These are phyloP conservation scores for Odontesthes bonariensis DNA, from an alignment of 2,113 vertebrate genomes.

Conservation along the genomic window DNA sequence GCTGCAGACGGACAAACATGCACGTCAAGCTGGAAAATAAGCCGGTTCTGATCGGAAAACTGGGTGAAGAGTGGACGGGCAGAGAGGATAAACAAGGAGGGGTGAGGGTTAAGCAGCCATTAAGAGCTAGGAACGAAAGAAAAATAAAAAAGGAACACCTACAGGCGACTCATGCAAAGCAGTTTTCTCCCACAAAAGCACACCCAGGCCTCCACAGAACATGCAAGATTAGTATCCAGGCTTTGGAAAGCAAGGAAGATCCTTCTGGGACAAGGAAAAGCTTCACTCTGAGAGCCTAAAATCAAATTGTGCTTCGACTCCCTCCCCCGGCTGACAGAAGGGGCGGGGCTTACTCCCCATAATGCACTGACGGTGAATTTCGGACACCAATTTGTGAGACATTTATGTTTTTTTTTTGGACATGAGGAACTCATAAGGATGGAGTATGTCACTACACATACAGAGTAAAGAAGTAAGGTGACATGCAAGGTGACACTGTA, in stretches of 20 bases:
- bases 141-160: constrained; percentile 12
- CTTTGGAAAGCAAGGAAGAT: constrained; percentile 58
- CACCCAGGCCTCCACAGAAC: constrained; percentile 19
- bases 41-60: constrained; percentile 12
- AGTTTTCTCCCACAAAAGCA: constrained; percentile 32
- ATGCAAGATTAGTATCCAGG: constrained; percentile 75
- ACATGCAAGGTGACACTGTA: constrained; percentile 79
- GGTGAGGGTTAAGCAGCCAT: constrained; percentile 26
- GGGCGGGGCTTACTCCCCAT: constrained; percentile 36
- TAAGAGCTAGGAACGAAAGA: constrained; percentile 8
- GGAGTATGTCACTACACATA: constrained; percentile 66
- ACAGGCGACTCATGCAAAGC: constrained; percentile 62
- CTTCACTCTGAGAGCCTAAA: constrained; percentile 29
- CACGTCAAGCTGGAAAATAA: constrained; percentile 52
- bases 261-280: constrained; percentile 63
- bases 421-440: constrained; percentile 67
- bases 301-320: constrained; percentile 73
- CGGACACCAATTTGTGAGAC: constrained; percentile 59
- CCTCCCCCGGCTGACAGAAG: neutral
- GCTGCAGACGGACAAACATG: constrained; percentile 40
- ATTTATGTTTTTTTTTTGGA: constrained; percentile 58
- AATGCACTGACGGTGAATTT: constrained; percentile 52
- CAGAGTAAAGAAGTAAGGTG: constrained; percentile 58
- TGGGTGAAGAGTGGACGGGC: constrained; percentile 10
- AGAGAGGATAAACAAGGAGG: constrained; percentile 1